A percentile compares a stretch with the other conserved stretches of the same genome.
These are phyloP conservation scores for Eptatretus burgeri DNA, from an alignment of 2,113 vertebrate genomes.

Conservation along the genomic window DNA sequence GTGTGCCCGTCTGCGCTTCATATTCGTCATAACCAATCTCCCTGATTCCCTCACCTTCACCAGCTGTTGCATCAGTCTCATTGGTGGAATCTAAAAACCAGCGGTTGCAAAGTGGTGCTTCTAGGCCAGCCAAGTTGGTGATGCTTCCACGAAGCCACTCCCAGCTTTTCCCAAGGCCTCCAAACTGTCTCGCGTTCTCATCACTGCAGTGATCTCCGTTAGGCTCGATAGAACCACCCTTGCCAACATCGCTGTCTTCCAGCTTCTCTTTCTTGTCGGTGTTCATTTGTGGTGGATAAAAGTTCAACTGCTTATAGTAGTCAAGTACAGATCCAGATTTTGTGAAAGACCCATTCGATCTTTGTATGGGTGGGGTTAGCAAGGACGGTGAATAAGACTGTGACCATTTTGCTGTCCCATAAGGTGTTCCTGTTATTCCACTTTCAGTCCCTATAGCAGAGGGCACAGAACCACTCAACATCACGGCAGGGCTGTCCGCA, in stretches of 20 bases:
- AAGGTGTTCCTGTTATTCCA: background rate
- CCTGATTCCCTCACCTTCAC: too few species aligned
- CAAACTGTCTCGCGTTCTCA: background rate
- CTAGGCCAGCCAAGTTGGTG: background rate
- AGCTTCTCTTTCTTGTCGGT: background rate
- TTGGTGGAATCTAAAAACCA: too few species aligned
- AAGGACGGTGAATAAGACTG: background rate
- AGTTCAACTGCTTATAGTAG: background rate
- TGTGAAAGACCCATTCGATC: background rate
- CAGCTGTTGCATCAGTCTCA: too few species aligned
- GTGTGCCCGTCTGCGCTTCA: too few species aligned
- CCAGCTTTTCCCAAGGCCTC: background rate
- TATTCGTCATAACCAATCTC: too few species aligned
- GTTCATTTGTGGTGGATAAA: background rate
- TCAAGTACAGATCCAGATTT: background rate
- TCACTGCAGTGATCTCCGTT: background rate
- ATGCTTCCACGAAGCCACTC: conserved; percentile 2
- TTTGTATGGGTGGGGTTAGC: background rate
- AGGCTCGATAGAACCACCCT: background rate
- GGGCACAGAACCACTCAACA: too few species aligned
- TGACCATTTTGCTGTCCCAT: background rate
- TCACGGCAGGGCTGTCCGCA: too few species aligned
- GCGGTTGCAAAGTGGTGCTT: background rate
- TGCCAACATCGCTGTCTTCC: background rate
- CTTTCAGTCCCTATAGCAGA: too few species aligned